Percentiles rank a stretch among this genome's conserved stretches.
Evolutionary conservation across 2,797 vertebrate genomes (phyloP).

Genomic region (Peromyscus melanophrys): DNA sequence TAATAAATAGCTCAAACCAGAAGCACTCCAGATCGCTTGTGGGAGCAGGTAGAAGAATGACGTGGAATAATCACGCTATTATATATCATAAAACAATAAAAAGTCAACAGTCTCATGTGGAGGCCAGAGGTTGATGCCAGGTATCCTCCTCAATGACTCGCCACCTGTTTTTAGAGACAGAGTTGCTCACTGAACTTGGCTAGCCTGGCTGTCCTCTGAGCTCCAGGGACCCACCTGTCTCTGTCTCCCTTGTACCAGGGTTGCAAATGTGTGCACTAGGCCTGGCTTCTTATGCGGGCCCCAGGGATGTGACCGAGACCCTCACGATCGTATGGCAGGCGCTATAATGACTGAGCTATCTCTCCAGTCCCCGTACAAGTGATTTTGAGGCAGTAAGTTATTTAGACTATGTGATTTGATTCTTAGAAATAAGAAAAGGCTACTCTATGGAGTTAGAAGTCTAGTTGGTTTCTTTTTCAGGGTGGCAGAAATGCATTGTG

Average conservation of each 20-base stretch:
- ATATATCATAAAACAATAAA: background rate
- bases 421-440: background rate
- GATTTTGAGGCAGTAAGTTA: background rate
- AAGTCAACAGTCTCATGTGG: background rate
- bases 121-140: background rate
- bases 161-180: background rate
- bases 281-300: background rate
- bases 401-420: background rate
- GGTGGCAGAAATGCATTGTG: background rate
- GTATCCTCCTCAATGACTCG: background rate
- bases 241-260: background rate
- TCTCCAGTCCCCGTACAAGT: background rate
- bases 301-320: background rate
- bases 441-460: background rate
- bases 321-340: fast-evolving
- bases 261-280: background rate
- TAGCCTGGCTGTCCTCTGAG: background rate
- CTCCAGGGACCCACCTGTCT: background rate
- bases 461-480: background rate
- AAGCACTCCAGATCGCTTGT: background rate
- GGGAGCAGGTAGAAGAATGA: background rate
- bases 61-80: background rate
- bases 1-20: background rate
- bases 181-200: background rate
- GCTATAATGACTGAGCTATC: background rate